Evolutionary conservation across 2,888 invertebrate genomes (phyloP), one percentile per base, ranked within the genome.

Genomic region (Odontocolon sp.): DNA sequence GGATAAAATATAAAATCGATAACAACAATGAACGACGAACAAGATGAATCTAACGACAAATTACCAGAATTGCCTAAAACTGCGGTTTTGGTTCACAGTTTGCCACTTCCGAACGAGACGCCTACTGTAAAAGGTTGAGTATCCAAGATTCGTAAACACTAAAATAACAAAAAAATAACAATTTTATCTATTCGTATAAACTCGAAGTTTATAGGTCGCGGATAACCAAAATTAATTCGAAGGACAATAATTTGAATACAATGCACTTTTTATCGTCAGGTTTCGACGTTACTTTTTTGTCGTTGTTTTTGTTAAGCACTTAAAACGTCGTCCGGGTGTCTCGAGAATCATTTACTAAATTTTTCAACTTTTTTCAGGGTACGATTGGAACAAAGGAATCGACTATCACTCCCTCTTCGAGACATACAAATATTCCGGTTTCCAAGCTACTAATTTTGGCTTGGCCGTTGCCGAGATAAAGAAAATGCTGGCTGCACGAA

Each of bases 381-480:
- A 98, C 90, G 97, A 99, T 87, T 99, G 98, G 94, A 97, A 97
- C 89, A 92, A 94, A 82, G 96, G 98, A 50, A 91, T 98, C 4
- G 94, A 99, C 90, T 98, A 98, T 89, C 94, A 95, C 80, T 94
- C 94, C 85, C 91, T 99, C 66, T 92, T 99, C 45, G 92, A 95
- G 80, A 95, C 95, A 26, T 99, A 96, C 89, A 89, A 92, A 28
- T 92, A 93, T 69, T 95, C 95, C 16, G 99, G 99, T n/a, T 99
- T 99, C 91, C 99, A 99, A 92, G 98, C 99, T 0, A 98, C 98
- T 0, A 98, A 95, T 92, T 96, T 99, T 88, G 98, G 97, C 0
- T 91, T 95, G 85, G 98, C 98, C 0, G 95, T 99, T 0, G 92
- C 95, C 61, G 98, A 99, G 93, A 95, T 99, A 77, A 96, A 97